Percentiles rank a stretch among this genome's conserved stretches.
Conservation (phyloP, 2,797 vertebrate species). For the Zenarchopterus dispar region DNA sequence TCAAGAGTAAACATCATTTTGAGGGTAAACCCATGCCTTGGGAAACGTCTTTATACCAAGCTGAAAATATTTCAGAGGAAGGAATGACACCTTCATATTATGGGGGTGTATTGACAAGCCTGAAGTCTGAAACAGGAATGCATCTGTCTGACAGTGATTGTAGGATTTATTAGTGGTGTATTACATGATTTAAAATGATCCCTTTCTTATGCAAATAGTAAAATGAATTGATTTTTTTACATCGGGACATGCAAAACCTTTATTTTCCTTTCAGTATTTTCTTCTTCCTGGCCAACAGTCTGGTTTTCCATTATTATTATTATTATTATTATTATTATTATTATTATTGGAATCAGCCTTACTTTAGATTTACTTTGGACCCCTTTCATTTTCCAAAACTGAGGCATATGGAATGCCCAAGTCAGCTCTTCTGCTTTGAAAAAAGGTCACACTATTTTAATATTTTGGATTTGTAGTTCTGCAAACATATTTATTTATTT, state of each 20-base stretch:
- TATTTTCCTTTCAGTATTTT: not conserved
- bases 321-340: no score
- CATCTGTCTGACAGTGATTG: conserved; percentile 42
- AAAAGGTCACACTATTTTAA: no score
- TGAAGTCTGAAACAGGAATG: conserved; percentile 41
- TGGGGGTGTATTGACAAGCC: conserved; percentile 30
- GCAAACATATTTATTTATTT: no score
- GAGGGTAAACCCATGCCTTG: conserved; percentile 44
- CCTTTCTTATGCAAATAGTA: conserved; percentile 14
- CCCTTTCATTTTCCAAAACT: conserved; percentile 25
- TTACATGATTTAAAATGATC: conserved; percentile 30
- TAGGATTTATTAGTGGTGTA: conserved; percentile 30
- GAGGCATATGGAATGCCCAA: not conserved
- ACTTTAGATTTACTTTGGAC: conserved; percentile 32
- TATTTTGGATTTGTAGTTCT: no score
- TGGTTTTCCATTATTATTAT: no score
- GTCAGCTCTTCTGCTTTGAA: no score
- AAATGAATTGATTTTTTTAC: conserved; percentile 25
- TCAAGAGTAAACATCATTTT: conserved; percentile 68
- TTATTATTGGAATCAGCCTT: conserved; percentile 4
- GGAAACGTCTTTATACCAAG: conserved; percentile 52
- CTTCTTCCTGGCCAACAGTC: conserved; percentile 18
- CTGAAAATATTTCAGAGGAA: conserved; percentile 37
- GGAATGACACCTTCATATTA: conserved; percentile 51
- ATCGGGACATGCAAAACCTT: conserved; percentile 15